phyloP scores from a whole-genome alignment of 2,797 vertebrate genomes.

The Manis crassicaudata region DNA sequence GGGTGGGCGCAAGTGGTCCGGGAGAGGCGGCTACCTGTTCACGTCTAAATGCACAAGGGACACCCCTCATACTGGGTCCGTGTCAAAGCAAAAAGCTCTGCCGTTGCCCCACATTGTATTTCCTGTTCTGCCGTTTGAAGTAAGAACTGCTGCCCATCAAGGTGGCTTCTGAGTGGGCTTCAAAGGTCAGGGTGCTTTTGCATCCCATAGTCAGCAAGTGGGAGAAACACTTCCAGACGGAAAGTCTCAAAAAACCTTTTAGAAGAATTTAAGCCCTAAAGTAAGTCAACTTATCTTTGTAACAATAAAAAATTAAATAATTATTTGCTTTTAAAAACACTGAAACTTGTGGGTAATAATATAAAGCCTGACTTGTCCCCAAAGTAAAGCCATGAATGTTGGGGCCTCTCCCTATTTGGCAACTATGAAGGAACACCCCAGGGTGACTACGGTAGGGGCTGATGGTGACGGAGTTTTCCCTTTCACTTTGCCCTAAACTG shows the following conservation, averaged over 20 bases:
- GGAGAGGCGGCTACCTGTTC: fast-evolving
- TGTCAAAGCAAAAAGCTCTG: fast-evolving
- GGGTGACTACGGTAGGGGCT: background rate
- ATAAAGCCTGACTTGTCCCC: too few species aligned
- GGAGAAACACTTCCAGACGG: background rate
- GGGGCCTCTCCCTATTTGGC: background rate
- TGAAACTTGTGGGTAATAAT: background rate
- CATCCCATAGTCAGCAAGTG: background rate
- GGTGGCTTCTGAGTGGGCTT: background rate
- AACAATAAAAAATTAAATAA: too few species aligned
- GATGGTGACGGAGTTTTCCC: background rate
- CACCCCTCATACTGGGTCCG: fast-evolving
- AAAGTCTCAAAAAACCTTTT: background rate
- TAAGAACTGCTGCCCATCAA: background rate
- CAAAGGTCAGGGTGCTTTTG: fast-evolving
- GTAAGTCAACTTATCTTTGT: too few species aligned
- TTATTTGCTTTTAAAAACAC: too few species aligned
- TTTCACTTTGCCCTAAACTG: too few species aligned
- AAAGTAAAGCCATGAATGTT: background rate
- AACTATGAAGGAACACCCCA: background rate
- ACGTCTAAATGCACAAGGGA: fast-evolving
- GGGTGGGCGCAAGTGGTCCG: too few species aligned
- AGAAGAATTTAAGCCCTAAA: background rate
- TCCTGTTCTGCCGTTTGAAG: background rate
- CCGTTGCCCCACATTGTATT: background rate